A percentile compares a stretch with the other conserved stretches of the same genome.
Evolutionary conservation across 2,797 vertebrate species (phyloP).

Genomic region (Knipowitschia caucasica): DNA sequence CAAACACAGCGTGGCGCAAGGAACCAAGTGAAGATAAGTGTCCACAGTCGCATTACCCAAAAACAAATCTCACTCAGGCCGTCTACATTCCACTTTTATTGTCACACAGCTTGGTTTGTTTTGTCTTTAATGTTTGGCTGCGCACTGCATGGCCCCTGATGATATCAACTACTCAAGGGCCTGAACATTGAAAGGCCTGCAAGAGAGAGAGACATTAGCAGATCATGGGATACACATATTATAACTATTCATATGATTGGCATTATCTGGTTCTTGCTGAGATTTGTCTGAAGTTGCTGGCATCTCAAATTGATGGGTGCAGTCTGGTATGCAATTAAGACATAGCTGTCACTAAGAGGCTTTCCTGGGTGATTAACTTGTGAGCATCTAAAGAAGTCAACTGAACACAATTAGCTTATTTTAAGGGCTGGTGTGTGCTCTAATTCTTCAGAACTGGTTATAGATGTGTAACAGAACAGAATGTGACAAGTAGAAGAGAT

Average conservation of each 20-base stretch:
- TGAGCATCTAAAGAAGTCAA: slow-evolving; percentile 70
- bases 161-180: slow-evolving; percentile 32
- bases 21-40: slow-evolving; percentile 43
- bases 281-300: slow-evolving; percentile 62
- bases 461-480: slow-evolving; percentile 36
- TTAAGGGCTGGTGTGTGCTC: slow-evolving; percentile 46
- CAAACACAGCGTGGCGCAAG: slow-evolving; percentile 52
- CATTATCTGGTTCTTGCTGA: slow-evolving; percentile 37
- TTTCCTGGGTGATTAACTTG: slow-evolving; percentile 72
- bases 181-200: slow-evolving; percentile 32
- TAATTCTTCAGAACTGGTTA: slow-evolving; percentile 43
- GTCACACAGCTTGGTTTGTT: slow-evolving; percentile 56
- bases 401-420: slow-evolving; percentile 71
- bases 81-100: slow-evolving; percentile 49
- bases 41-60: slow-evolving; percentile 44
- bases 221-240: slow-evolving; percentile 37
- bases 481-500: slow-evolving; percentile 49
- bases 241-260: neutral
- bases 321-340: slow-evolving; percentile 71
- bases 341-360: slow-evolving; percentile 70
- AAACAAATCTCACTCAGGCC: slow-evolving; percentile 44
- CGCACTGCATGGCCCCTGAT: slow-evolving; percentile 32
- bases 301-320: slow-evolving; percentile 64
- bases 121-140: slow-evolving; percentile 51
- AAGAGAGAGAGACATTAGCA: slow-evolving; percentile 20